A percentile compares a stretch with the other conserved stretches of the same genome.
phyloP scores from a whole-genome alignment of 2,113 vertebrate genomes.

The Hystrix brachyura region DNA sequence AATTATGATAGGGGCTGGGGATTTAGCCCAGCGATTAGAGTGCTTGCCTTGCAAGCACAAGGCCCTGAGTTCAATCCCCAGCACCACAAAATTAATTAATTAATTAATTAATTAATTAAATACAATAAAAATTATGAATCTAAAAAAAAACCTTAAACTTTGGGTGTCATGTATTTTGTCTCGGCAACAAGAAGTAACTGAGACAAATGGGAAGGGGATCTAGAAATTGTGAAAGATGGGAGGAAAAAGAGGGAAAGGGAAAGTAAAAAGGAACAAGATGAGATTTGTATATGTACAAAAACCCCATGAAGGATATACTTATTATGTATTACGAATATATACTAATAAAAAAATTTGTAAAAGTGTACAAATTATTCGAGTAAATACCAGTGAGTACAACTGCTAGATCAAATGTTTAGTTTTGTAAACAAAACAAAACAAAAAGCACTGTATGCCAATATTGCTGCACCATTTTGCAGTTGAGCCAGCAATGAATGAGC shows the following conservation, averaged over 20 bases:
- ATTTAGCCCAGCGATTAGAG: too few species aligned
- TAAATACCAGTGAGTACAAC: not conserved
- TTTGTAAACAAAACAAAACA: not conserved
- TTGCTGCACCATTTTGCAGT: not conserved
- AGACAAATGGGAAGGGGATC: not conserved
- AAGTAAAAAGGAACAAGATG: not conserved
- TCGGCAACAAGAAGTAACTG: too few species aligned
- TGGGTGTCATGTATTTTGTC: too few species aligned
- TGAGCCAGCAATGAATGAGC: not conserved
- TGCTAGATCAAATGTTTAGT: not conserved
- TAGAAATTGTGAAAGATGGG: not conserved
- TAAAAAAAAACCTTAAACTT: too few species aligned
- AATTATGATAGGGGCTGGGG: too few species aligned
- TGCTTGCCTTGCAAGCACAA: too few species aligned
- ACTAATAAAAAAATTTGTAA: not conserved
- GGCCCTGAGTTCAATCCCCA: too few species aligned
- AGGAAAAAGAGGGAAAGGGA: not conserved
- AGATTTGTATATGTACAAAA: not conserved
- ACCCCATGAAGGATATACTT: not conserved
- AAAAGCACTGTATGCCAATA: not conserved
- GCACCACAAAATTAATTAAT: too few species aligned
- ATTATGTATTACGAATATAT: not conserved
- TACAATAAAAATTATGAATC: too few species aligned
- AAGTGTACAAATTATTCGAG: not conserved
- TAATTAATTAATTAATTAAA: too few species aligned